Evolutionary conservation across 2,888 invertebrate species (phyloP).

Genomic region (Sympetrum striolatum): DNA sequence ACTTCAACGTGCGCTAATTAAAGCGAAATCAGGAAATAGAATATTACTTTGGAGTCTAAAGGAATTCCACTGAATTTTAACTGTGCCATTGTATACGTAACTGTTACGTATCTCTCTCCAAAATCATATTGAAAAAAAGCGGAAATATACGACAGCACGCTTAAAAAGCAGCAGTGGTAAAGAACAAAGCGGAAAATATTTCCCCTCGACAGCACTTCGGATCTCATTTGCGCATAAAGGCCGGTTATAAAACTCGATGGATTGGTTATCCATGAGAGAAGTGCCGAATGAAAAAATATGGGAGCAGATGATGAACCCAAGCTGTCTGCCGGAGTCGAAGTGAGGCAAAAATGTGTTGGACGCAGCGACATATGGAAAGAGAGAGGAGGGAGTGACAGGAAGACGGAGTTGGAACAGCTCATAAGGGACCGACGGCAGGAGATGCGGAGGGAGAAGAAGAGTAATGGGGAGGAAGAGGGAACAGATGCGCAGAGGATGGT

Average conservation of each 20-base stretch:
- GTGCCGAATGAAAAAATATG: background rate
- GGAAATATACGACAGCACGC: too few species aligned
- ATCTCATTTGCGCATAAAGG: background rate
- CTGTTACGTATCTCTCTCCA: too few species aligned
- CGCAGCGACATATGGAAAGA: background rate
- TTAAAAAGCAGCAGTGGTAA: too few species aligned
- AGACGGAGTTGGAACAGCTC: background rate
- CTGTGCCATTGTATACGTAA: too few species aligned
- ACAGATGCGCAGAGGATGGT: background rate
- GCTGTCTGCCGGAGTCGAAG: background rate
- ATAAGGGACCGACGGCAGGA: background rate
- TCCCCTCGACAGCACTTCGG: too few species aligned
- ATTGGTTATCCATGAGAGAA: background rate
- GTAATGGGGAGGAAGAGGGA: background rate
- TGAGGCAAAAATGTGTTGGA: background rate
- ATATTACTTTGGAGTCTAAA: too few species aligned
- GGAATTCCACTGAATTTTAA: too few species aligned
- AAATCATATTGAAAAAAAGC: too few species aligned
- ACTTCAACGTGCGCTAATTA: too few species aligned
- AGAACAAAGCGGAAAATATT: too few species aligned
- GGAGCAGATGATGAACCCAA: background rate
- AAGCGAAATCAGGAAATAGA: too few species aligned
- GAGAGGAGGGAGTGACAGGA: background rate
- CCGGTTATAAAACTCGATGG: background rate
- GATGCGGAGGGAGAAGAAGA: background rate